Base-by-base conservation (phyloP, 2,888 invertebrate genomes). In the Drosophila nr. medialis region DNA sequence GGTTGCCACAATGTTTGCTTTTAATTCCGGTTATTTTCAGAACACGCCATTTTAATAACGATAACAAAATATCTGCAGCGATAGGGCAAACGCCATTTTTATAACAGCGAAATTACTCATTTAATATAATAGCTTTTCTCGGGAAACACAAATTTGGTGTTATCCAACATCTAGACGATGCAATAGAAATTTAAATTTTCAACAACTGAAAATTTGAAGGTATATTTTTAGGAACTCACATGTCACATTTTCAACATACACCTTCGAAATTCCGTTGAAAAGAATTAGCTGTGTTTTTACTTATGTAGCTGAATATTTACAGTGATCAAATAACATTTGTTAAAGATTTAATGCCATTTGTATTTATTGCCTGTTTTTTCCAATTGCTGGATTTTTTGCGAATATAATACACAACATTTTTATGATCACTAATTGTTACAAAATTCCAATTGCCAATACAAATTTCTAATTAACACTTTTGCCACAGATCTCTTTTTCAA, bases 21-120 rank as follows among this genome's bases (percentile, higher is more conserved):
- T 86, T 86, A 83, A 90, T 86, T 86, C 82, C 76, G 68, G 75
- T 72, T 78, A 81, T 80, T 83, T 77, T 50, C 72, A 75, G 42
- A 65, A 40, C 21, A 38, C 58, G 66, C 66, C 73, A 73, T 88
- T 80, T 77, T 83, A 72, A 80, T 70, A 77, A 73, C 53, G 65
- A 68, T 75, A 82, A 82, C 67, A 75, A 77, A 62, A 65, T 58
- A 72, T 36, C 50, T 29, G 36, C 24, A 30, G 55, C 45, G 40
- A n/a, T 36, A 21, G 18, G 48, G 36, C 48, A 70, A 55, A 51
- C 55, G 40, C 50, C 51, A 62, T 60, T 62, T 50, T 68, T 34
- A 29, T 54, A n/a, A 24, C 69, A 27, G 8, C n/a, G 10, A 67
- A 67, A 69, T 56, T 48, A 45, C 32, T 27, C 51, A 71, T 71